A percentile compares a stretch with the other conserved stretches of the same genome.
Evolutionary conservation across 2,888 invertebrate genomes (phyloP).

Genomic region (Lepidonotus clava): DNA sequence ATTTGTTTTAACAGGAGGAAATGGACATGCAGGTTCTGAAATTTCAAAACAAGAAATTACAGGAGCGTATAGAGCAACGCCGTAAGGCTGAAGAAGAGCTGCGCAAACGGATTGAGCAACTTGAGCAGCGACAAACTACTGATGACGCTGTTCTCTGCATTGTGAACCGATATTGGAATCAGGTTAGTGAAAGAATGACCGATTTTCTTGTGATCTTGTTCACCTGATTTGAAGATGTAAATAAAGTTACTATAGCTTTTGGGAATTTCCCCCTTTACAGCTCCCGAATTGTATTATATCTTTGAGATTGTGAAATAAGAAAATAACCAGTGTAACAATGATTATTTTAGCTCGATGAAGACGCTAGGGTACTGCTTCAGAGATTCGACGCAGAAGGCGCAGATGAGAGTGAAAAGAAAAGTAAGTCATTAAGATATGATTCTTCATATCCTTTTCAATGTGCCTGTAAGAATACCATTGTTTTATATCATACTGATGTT

Average conservation of each 20-base stretch:
- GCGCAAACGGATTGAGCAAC: slow-evolving; percentile 83
- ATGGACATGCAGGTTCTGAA: slow-evolving; percentile 98
- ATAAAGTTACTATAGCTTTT: too few species aligned
- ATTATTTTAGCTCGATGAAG: slow-evolving; percentile 90
- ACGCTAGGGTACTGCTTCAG: slow-evolving; percentile 94
- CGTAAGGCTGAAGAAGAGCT: slow-evolving; percentile 78
- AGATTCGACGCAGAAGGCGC: slow-evolving; percentile 97
- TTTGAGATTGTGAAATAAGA: too few species aligned
- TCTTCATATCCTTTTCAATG: too few species aligned
- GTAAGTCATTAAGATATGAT: too few species aligned
- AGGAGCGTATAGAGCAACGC: slow-evolving; percentile 81
- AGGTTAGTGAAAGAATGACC: too few species aligned
- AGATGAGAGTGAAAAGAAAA: slow-evolving; percentile 88
- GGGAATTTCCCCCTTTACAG: too few species aligned
- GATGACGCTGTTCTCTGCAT: slow-evolving; percentile 99
- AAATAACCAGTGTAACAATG: background rate
- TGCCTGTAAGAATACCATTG: too few species aligned
- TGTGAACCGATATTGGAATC: slow-evolving; percentile 88
- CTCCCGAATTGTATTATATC: too few species aligned
- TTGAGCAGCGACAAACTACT: slow-evolving; percentile 93
- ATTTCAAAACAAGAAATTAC: slow-evolving; percentile 98
- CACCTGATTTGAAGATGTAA: too few species aligned
- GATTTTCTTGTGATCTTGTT: too few species aligned
- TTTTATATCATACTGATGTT: too few species aligned
- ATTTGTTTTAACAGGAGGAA: slow-evolving; percentile 87